A percentile compares a stretch with the other conserved stretches of the same genome.
Evolutionary conservation across 2,888 invertebrate genomes (phyloP).

Genomic region (Agrotis ipsilon): DNA sequence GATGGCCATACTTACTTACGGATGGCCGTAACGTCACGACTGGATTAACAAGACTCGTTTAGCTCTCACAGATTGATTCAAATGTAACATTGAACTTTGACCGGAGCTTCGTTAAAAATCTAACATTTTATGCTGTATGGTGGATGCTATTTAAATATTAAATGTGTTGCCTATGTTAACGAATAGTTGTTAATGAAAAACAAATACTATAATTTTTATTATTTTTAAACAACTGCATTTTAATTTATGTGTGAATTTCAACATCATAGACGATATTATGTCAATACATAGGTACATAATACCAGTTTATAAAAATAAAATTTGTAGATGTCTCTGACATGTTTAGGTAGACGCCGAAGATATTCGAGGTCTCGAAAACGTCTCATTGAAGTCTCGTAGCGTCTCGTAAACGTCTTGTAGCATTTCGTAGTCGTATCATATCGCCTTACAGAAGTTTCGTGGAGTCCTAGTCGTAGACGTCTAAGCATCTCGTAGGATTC

Average conservation of each 20-base stretch:
- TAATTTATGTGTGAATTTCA: neutral
- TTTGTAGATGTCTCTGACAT: neutral
- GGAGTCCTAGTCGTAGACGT: too few species aligned
- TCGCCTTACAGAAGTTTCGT: neutral
- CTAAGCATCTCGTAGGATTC: neutral
- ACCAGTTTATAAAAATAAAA: neutral
- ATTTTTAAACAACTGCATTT: conserved; percentile 10
- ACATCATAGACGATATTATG: neutral
- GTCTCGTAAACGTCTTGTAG: neutral
- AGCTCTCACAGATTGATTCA: conserved; percentile 41
- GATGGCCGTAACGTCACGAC: conserved; percentile 45
- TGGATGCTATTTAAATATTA: conserved; percentile 23
- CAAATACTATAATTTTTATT: conserved; percentile 26
- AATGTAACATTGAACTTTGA: conserved; percentile 66
- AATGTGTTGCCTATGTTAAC: conserved; percentile 24
- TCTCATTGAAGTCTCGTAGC: neutral
- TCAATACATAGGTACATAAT: neutral
- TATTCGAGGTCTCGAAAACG: neutral
- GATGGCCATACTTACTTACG: conserved; percentile 20
- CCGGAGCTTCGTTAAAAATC: conserved; percentile 53
- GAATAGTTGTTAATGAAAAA: conserved; percentile 29
- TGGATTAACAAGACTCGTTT: conserved; percentile 50
- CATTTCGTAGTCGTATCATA: neutral
- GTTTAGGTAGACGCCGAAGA: neutral
- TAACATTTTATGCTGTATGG: conserved; percentile 30